Evolutionary conservation across 2,113 vertebrate genomes (phyloP), one percentile per base, ranked within the genome.

Genomic region (Dissostichus mawsoni): DNA sequence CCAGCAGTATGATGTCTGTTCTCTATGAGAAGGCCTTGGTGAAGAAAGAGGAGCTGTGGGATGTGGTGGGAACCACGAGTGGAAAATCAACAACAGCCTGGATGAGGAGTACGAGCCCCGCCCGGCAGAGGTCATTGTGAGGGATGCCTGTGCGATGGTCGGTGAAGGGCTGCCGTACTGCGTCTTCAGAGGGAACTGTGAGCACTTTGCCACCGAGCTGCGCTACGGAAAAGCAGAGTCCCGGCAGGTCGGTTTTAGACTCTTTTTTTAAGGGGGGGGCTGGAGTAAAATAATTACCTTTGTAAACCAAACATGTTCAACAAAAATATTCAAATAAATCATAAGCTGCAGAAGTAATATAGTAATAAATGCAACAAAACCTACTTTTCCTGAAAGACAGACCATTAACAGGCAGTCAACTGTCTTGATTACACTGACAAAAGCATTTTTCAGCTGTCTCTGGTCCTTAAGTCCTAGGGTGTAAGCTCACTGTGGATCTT

Each of bases 141-240:
- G 0, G 11, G 85, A 93, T 11, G 95, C 95, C 0, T 2, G 84
- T 12, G 6, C 8, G 0, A 11, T 51, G 76, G 78, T 96, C 69
- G 95, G 88, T 1, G 0, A n/a, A 6, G 87, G 83, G 68, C 41
- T 91, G 75, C 51, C 84, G 0, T 96, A 96, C 71, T 85, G 83
- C 11, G 2, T 95, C 48, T 11, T 92, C 45, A 80, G 52, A 0
- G 8, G 55, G 0, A 97, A 96, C 90, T 97, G 96, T 48, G 96
- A 97, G 72, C 93, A 96, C 86, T 96, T 97, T 85, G 96, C 76
- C 36, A 96, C 88, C 1, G 81, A 93, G 3, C 81, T 97, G 67
- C 94, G 96, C 78, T 97, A 96, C 0, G 95, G 95, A 3, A 90
- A 93, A 5, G 0, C 92, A 0, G 91, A 95, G 76, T 96, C 95